Conservation (phyloP, 2,888 invertebrate genomes). For the Ormyrus labotus region DNA sequence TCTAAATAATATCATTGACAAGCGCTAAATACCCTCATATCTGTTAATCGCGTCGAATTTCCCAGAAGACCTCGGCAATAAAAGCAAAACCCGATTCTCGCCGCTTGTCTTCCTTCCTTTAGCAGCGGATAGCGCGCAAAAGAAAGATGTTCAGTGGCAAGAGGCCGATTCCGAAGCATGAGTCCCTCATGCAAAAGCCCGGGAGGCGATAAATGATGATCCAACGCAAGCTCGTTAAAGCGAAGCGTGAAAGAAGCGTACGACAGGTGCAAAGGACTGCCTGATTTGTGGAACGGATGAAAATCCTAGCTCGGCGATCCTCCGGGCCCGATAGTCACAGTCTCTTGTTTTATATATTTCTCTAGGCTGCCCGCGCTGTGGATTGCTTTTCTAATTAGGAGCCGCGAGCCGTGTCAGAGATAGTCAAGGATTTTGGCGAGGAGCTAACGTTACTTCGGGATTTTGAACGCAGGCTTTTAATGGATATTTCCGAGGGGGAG, state of each 20-base stretch:
- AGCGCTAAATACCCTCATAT: too few species aligned
- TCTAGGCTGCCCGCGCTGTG: background rate
- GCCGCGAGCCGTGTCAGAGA: background rate
- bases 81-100: too few species aligned
- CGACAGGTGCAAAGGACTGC: conserved; percentile 30
- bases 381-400: conserved; percentile 15
- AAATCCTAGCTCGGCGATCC: conserved; percentile 24
- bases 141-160: too few species aligned
- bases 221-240: too few species aligned
- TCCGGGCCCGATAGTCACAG: conserved; percentile 41
- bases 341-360: conserved; percentile 22
- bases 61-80: too few species aligned
- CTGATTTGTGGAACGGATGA: conserved; percentile 53
- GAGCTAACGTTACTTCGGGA: background rate
- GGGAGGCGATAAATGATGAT: too few species aligned
- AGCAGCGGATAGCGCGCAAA: too few species aligned
- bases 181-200: too few species aligned
- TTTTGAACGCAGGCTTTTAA: background rate
- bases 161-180: too few species aligned
- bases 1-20: too few species aligned
- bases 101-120: too few species aligned
- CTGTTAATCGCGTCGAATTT: too few species aligned
- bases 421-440: background rate
- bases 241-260: conserved; percentile 47
- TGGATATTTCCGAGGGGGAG: background rate